Conservation (phyloP, 2,113 vertebrate species). For the Isurus oxyrinchus region DNA sequence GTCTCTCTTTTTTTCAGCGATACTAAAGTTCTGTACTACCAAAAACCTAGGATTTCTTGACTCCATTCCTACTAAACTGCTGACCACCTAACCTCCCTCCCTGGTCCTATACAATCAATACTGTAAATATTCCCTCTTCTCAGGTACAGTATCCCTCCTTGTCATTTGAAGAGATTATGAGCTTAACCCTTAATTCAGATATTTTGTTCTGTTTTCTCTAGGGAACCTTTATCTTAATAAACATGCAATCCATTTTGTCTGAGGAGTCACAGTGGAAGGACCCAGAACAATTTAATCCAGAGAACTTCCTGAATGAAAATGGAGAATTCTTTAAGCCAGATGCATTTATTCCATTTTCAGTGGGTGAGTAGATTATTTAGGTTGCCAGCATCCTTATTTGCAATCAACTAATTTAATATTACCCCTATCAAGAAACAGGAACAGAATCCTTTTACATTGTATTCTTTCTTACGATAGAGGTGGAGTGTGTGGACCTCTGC, state of each 20-base stretch:
- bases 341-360: conserved; percentile 71
- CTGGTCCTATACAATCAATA: too few species aligned
- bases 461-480: not conserved
- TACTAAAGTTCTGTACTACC: too few species aligned
- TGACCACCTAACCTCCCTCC: too few species aligned
- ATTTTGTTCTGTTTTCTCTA: conserved; percentile 40
- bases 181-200: not conserved
- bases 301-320: conserved; percentile 62
- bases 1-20: too few species aligned
- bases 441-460: not conserved
- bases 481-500: not conserved
- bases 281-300: conserved; percentile 59
- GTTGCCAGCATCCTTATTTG: not conserved
- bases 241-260: conserved; percentile 63
- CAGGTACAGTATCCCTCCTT: not conserved
- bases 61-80: too few species aligned
- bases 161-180: not conserved
- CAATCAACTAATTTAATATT: not conserved
- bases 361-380: conserved; percentile 49
- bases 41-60: too few species aligned
- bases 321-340: conserved; percentile 61
- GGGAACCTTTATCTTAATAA: conserved; percentile 57
- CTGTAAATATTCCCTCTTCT: not conserved
- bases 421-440: not conserved
- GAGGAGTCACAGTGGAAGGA: conserved; percentile 64